Evolutionary conservation across 2,888 invertebrate species (phyloP).

Genomic region (Synergus gifuensis): DNA sequence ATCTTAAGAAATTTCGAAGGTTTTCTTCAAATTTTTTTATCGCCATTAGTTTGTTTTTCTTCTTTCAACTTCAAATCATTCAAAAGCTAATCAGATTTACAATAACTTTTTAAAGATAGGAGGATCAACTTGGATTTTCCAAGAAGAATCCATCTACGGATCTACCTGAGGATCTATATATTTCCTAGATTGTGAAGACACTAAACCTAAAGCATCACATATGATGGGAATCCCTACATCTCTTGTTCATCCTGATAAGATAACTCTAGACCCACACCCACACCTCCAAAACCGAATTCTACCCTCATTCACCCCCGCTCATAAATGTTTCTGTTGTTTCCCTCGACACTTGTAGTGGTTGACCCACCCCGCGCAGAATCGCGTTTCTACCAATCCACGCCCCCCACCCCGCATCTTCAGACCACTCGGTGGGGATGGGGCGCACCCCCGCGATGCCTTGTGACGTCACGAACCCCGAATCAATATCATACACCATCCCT

Average conservation of each 20-base stretch:
- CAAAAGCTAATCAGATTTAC: too few relatives aligned
- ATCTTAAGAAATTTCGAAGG: too few relatives aligned
- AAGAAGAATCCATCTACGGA: background rate
- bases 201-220: too few relatives aligned
- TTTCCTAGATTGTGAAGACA: background rate
- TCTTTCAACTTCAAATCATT: too few relatives aligned
- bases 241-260: slow-evolving; percentile 22
- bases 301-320: background rate
- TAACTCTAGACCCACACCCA: background rate
- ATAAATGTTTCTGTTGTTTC: slow-evolving; percentile 27
- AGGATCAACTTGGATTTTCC: background rate
- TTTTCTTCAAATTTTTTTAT: too few relatives aligned
- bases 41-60: too few relatives aligned
- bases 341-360: slow-evolving; percentile 12
- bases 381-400: slow-evolving; percentile 69
- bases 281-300: background rate
- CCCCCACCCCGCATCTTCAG: slow-evolving; percentile 61
- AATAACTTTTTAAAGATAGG: too few relatives aligned
- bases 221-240: background rate
- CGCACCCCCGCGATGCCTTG: slow-evolving; percentile 58
- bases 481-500: slow-evolving; percentile 71
- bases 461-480: slow-evolving; percentile 71
- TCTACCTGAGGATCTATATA: background rate
- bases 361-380: slow-evolving; percentile 66
- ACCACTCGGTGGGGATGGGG: slow-evolving; percentile 60